Conservation (phyloP, 2,797 vertebrate genomes). For the Perodicticus potto region DNA sequence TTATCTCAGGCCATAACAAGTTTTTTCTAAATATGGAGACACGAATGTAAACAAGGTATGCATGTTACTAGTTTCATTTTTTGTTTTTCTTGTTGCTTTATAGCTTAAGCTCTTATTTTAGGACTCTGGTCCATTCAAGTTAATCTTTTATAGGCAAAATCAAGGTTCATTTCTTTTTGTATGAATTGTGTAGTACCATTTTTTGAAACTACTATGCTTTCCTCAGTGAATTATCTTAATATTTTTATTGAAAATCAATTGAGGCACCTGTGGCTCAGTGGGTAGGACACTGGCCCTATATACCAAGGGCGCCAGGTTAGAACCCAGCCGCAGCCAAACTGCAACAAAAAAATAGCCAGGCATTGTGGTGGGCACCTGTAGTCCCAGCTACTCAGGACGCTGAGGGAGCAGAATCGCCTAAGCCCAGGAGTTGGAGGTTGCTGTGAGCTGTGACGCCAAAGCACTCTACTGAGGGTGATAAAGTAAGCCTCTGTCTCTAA, state of each 20-base stretch:
- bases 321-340: too few relatives aligned
- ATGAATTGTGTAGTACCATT: constrained; percentile 27
- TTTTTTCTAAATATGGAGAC: constrained; percentile 53
- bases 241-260: neutral
- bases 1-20: neutral
- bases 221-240: neutral
- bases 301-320: too few relatives aligned
- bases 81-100: constrained; percentile 30
- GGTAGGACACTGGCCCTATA: too few relatives aligned
- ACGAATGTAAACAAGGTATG: neutral
- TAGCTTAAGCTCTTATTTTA: constrained; percentile 38
- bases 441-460: too few relatives aligned
- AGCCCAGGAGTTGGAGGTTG: too few relatives aligned
- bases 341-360: too few relatives aligned
- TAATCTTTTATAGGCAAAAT: constrained; percentile 26
- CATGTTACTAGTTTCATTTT: neutral
- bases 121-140: neutral
- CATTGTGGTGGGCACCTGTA: too few relatives aligned
- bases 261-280: neutral
- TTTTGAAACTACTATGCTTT: constrained; percentile 23
- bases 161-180: neutral
- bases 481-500: too few relatives aligned
- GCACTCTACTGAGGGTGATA: too few relatives aligned
- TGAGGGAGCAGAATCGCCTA: too few relatives aligned
- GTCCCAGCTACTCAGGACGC: too few relatives aligned